Evolutionary conservation across 2,888 invertebrate species (phyloP).

Genomic region (Osmoderma eremita): DNA sequence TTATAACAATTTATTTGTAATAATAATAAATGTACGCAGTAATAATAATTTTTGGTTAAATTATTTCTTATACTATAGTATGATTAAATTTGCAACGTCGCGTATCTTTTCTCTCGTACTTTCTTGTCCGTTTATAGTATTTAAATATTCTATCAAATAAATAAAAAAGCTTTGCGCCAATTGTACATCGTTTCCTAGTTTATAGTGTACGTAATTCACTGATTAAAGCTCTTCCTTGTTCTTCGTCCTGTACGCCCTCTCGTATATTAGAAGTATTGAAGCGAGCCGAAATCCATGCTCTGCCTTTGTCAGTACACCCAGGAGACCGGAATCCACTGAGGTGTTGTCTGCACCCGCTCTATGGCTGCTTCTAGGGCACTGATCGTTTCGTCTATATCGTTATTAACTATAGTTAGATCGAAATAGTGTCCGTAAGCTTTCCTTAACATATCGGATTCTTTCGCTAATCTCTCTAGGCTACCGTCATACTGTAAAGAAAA

Average conservation of each 20-base stretch:
- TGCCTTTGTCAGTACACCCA: slow-evolving; percentile 92
- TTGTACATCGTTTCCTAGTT: slow-evolving; percentile 36
- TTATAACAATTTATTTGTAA: background rate
- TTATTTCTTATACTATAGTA: background rate
- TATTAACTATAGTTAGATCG: slow-evolving; percentile 97
- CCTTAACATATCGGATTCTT: slow-evolving; percentile 95
- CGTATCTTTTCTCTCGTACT: background rate
- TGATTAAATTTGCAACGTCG: background rate
- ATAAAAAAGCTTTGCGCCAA: slow-evolving; percentile 36
- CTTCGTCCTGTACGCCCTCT: slow-evolving; percentile 1
- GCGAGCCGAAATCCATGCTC: slow-evolving; percentile 47
- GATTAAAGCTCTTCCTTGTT: slow-evolving; percentile 33
- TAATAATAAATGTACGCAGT: no score
- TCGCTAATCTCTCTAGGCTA: slow-evolving; percentile 93
- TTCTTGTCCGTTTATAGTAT: slow-evolving; percentile 1
- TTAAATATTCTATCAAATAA: slow-evolving; percentile 7
- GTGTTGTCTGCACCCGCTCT: slow-evolving; percentile 87
- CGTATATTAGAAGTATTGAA: slow-evolving; percentile 48
- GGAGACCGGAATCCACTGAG: slow-evolving; percentile 97
- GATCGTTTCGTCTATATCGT: slow-evolving; percentile 99
- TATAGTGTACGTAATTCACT: slow-evolving; percentile 15
- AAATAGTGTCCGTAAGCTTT: slow-evolving; percentile 99
- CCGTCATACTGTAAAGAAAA: slow-evolving; percentile 89
- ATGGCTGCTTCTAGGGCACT: slow-evolving; percentile 90
- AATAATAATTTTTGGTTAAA: slow-evolving; percentile 24